Conservation (phyloP, 2,888 invertebrate species). For the Drosophila anomelani region DNA sequence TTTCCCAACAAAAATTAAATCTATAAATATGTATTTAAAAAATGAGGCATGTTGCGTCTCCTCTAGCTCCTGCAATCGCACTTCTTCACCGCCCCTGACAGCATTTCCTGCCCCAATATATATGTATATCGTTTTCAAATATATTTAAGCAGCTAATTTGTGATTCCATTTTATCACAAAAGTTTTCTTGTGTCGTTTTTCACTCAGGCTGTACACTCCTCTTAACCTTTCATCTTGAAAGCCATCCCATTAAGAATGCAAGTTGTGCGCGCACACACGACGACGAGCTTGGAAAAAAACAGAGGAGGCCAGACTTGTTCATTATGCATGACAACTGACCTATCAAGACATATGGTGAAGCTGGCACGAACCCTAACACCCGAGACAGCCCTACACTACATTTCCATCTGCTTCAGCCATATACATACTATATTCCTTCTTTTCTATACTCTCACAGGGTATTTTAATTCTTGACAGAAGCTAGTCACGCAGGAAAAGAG, state of each 20-base stretch:
- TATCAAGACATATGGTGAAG: constrained; percentile 64
- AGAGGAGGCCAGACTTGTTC: constrained; percentile 37
- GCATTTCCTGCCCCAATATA: neutral
- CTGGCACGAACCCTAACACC: constrained; percentile 44
- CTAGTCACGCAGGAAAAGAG: neutral
- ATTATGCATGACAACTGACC: constrained; percentile 73
- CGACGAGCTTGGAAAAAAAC: constrained; percentile 3
- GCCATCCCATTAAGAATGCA: constrained; percentile 52
- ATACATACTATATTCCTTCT: constrained; percentile 49
- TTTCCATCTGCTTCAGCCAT: neutral
- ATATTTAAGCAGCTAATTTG: constrained; percentile 35
- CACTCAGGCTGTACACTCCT: neutral
- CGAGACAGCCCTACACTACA: constrained; percentile 1
- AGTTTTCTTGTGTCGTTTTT: constrained; percentile 5
- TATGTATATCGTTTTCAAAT: neutral
- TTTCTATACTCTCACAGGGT: constrained; percentile 25
- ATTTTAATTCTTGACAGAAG: neutral
- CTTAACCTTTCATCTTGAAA: constrained; percentile 35
- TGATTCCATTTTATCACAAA: constrained; percentile 36
- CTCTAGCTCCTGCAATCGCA: neutral
- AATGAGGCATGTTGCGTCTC: too few species aligned
- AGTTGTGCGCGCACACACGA: constrained; percentile 27
- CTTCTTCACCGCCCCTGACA: neutral
- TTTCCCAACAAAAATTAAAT: too few species aligned
- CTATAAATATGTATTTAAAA: too few species aligned